These are phyloP conservation scores for Coracias cyanogaster DNA, from an alignment of 2,797 vertebrate species.

Conservation along the genomic window DNA sequence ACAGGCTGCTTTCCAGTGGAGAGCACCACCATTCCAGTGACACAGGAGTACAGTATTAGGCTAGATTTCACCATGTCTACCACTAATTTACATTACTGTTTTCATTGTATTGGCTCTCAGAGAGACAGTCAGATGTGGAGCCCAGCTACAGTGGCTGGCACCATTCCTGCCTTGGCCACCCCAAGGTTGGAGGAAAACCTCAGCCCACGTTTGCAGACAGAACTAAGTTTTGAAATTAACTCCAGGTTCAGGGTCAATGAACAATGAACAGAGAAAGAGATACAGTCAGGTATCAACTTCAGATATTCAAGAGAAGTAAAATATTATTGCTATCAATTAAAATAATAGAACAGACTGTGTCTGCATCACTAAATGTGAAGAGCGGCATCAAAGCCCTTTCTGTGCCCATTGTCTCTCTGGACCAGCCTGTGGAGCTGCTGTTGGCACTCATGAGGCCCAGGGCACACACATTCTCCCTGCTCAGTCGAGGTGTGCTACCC, in stretches of 20 bases:
- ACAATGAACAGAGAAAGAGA: fast-evolving
- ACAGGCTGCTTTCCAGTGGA: neutral
- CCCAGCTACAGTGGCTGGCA: neutral
- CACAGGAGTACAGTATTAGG: neutral
- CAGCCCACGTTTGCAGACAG: neutral
- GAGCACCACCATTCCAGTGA: neutral
- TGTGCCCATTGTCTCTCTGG: neutral
- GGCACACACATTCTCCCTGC: neutral
- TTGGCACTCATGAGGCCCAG: fast-evolving
- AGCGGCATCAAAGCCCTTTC: neutral
- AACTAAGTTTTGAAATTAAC: neutral
- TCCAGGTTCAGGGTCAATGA: neutral
- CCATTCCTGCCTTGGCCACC: neutral
- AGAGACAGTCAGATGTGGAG: neutral
- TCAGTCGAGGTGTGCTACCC: neutral
- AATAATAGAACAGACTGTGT: neutral
- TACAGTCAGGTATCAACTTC: neutral
- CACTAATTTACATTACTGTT: neutral
- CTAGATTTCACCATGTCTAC: neutral
- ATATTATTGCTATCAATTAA: neutral
- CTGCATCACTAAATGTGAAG: neutral
- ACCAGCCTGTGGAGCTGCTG: neutral
- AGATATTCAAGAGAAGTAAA: neutral
- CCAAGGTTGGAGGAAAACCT: neutral
- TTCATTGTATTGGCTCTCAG: neutral